These are phyloP conservation scores for Rhinoraja longicauda DNA, from an alignment of 2,797 vertebrate species.

Conservation along the genomic window DNA sequence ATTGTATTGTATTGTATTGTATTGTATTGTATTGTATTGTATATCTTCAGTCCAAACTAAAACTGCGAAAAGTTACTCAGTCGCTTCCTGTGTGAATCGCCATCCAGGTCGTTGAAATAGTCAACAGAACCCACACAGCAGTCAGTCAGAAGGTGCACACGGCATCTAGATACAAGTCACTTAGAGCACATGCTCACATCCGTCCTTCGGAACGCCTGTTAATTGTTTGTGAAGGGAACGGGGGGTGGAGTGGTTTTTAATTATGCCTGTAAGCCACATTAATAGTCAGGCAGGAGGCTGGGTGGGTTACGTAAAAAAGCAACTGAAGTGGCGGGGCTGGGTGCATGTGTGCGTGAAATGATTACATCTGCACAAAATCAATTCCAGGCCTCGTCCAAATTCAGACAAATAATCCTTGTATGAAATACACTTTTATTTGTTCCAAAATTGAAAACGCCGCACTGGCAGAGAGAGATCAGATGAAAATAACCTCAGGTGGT, in stretches of 20 bases:
- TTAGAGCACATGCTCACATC: background rate
- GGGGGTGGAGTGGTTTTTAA: slow-evolving; percentile 17
- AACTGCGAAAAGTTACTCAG: background rate
- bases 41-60: no score
- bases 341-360: background rate
- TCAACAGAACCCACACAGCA: background rate
- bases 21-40: no score
- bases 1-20: no score
- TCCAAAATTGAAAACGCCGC: background rate
- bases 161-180: slow-evolving; percentile 11
- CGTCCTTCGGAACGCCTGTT: background rate
- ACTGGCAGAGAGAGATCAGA: background rate
- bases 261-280: slow-evolving; percentile 34
- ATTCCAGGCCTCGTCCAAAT: background rate
- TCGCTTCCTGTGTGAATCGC: background rate
- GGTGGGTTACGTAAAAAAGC: slow-evolving; percentile 18
- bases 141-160: background rate
- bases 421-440: background rate
- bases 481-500: background rate
- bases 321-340: background rate
- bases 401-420: background rate
- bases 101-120: background rate
- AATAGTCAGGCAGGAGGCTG: slow-evolving; percentile 29
- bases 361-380: background rate
- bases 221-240: slow-evolving; percentile 34